phyloP scores from a whole-genome alignment of 2,113 vertebrate species.

The Pedionomus torquatus region DNA sequence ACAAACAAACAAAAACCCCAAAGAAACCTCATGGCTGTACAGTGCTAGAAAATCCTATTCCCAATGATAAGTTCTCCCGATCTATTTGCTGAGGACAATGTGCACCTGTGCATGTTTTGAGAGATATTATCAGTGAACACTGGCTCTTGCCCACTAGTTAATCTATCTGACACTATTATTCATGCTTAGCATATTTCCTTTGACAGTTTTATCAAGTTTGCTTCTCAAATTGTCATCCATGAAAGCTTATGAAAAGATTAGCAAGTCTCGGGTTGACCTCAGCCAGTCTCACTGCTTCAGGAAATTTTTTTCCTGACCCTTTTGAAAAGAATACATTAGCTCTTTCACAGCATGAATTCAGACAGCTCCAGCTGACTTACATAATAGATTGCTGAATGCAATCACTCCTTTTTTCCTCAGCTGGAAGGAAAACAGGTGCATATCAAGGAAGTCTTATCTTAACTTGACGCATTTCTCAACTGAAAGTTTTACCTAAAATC shows the following conservation, averaged over 20 bases:
- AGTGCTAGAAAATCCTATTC: neutral
- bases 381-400: neutral
- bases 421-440: neutral
- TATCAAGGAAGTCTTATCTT: neutral
- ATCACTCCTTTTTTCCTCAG: neutral
- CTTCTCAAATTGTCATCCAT: neutral
- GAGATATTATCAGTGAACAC: neutral
- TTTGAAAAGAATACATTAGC: neutral
- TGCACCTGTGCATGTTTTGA: neutral
- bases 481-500: neutral
- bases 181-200: neutral
- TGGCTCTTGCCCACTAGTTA: neutral
- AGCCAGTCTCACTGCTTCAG: neutral
- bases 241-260: neutral
- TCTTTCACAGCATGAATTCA: neutral
- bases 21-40: neutral
- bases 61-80: neutral
- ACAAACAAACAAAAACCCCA: rapidly evolving
- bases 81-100: neutral
- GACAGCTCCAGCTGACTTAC: neutral
- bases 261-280: neutral
- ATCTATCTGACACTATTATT: neutral
- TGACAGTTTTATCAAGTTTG: neutral
- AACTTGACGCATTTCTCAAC: neutral
- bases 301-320: neutral